phyloP scores from a whole-genome alignment of 92 coral and sea anemone species.

The Metridium senile region DNA sequence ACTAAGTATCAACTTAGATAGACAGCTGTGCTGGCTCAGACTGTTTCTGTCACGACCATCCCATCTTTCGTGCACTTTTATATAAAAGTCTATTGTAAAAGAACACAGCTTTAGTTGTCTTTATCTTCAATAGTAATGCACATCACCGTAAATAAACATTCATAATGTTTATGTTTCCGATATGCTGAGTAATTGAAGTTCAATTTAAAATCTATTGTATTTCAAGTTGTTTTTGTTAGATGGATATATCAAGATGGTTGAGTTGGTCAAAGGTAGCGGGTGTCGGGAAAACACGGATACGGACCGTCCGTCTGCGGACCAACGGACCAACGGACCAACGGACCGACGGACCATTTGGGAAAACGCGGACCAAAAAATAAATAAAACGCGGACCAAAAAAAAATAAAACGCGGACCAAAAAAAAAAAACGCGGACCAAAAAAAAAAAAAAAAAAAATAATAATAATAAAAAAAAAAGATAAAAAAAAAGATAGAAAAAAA shows the following conservation, averaged over 20 bases:
- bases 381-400: too few species aligned
- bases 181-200: slow-evolving; percentile 24
- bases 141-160: slow-evolving; percentile 13
- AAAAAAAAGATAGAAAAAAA: too few species aligned
- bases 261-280: slow-evolving; percentile 5
- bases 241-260: slow-evolving; percentile 11
- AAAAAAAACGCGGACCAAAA: too few species aligned
- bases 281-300: too few species aligned
- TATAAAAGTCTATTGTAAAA: slow-evolving; percentile 7
- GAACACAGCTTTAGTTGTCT: slow-evolving; percentile 9
- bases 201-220: slow-evolving; percentile 37
- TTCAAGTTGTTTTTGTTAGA: slow-evolving; percentile 32
- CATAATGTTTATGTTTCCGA: slow-evolving; percentile 19
- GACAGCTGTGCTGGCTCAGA: slow-evolving; percentile 1
- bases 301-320: too few species aligned
- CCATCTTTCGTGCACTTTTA: slow-evolving; percentile 1
- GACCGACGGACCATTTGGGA: too few species aligned
- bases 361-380: too few species aligned
- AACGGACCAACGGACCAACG: too few species aligned
- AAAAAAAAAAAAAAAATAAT: too few species aligned
- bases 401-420: too few species aligned
- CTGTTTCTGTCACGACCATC: slow-evolving; percentile 1
- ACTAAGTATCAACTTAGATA: slow-evolving; percentile 8
- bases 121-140: slow-evolving; percentile 23
- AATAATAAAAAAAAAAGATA: too few species aligned